A percentile compares a stretch with the other conserved stretches of the same genome.
These are phyloP conservation scores for Aporophyla lueneburgensis DNA, from an alignment of 2,888 invertebrate species.

Conservation along the genomic window DNA sequence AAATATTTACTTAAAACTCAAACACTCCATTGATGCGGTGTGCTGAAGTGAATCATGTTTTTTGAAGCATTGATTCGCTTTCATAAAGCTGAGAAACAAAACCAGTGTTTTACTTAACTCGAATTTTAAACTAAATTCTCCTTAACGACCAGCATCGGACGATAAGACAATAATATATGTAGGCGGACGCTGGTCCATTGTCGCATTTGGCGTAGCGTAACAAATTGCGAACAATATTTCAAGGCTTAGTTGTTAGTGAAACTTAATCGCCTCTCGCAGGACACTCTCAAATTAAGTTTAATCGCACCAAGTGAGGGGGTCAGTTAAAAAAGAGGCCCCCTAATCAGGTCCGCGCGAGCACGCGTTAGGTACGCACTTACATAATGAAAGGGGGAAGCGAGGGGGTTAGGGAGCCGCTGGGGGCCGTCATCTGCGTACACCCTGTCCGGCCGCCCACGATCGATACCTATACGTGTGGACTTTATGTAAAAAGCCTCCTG, in stretches of 20 bases:
- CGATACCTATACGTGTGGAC: conserved; percentile 91
- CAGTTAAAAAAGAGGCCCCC: conserved; percentile 90
- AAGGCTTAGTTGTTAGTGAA: conserved; percentile 76
- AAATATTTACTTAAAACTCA: conserved; percentile 34
- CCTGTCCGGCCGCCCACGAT: conserved; percentile 90
- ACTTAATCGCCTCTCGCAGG: conserved; percentile 81
- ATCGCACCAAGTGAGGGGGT: conserved; percentile 89
- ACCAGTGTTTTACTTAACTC: conserved; percentile 25
- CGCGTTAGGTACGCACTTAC: conserved; percentile 90
- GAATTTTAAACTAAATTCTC: conserved; percentile 39
- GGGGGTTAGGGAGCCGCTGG: conserved; percentile 78
- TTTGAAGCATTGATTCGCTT: conserved; percentile 27
- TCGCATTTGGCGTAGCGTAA: conserved; percentile 62
- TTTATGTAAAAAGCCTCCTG: conserved; percentile 91
- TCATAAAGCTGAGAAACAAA: conserved; percentile 8
- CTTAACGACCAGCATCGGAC: conserved; percentile 43
- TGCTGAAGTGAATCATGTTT: conserved; percentile 25
- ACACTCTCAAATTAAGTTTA: conserved; percentile 89
- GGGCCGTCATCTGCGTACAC: conserved; percentile 90
- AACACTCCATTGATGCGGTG: conserved; percentile 18
- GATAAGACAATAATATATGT: conserved; percentile 57
- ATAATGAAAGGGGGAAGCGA: conserved; percentile 90
- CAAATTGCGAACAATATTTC: conserved; percentile 70
- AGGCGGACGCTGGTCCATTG: conserved; percentile 49
- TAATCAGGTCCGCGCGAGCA: conserved; percentile 90